Evolutionary conservation across 2,797 vertebrate species (phyloP), one percentile per base, ranked within the genome.

Genomic region (Phylloscopus collybita): DNA sequence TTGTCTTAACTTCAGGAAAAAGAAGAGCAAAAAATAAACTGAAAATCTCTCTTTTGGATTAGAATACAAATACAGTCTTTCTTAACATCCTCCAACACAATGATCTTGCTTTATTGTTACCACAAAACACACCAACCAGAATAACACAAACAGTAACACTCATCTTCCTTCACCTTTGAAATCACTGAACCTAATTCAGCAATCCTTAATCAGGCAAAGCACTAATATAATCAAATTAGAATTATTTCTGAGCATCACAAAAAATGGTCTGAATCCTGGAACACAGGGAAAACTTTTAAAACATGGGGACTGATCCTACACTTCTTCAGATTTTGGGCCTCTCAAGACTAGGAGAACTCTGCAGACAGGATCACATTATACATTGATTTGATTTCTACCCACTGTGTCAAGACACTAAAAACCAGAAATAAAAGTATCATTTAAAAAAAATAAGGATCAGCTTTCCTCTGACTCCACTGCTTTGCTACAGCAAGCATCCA

Each of bases 261-360:
- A 79, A 73, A 17, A 3, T 2, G 0, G 5, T 34, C 42, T 75
- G 60, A 45, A 73, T 38, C 65, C 45, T 56, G 18, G 81, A 90
- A 80, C 0, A 0, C 16, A 49, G 8, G n/a, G 44, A 62, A 75
- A 79, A 54, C 22, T 74, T 5, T 53, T 80, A 38, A 4, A 81
- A 19, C 0, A 0, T 11, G 15, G 25, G 66, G 15, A 75, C 6
- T 42, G 44, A 82, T 64, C 19, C 49, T 53, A 42, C 2, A 0
- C 11, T 50, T 81, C 50, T n/a, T 57, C 64, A 82, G 29, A 66
- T 83, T n/a, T 50, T 56, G 70, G 13, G 57, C 9, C 45, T 90
- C 40, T 64, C 36, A 54, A 45, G 27, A 26, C 71, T 56, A 70
- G n/a, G 27, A 80, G 18, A 84, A 74, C 19, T 56, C 74, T 53